A percentile compares a stretch with the other conserved stretches of the same genome.
These are phyloP conservation scores for Heterodera filipjevi DNA, from an alignment of 2,888 invertebrate species.

Conservation along the genomic window DNA sequence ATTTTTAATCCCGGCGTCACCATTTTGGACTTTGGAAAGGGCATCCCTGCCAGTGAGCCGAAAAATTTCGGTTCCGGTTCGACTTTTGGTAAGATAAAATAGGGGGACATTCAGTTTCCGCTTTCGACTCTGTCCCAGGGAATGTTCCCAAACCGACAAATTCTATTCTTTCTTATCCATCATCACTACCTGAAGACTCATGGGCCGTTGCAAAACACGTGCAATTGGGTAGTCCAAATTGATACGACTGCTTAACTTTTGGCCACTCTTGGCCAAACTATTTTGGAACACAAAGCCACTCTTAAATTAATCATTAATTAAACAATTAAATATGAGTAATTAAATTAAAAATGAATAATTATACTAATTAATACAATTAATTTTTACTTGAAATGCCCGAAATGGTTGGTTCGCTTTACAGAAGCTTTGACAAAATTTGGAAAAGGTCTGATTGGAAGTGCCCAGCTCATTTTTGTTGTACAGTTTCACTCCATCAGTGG, in stretches of 20 bases:
- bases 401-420: constrained; percentile 57
- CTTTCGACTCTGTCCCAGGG: too few species aligned
- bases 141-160: too few species aligned
- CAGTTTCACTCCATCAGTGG: constrained; percentile 50
- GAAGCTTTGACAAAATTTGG: constrained; percentile 52
- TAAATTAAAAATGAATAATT: constrained; percentile 8
- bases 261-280: constrained; percentile 38
- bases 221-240: constrained; percentile 57
- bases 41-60: too few species aligned
- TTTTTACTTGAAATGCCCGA: constrained; percentile 53
- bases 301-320: too few species aligned
- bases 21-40: too few species aligned
- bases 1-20: too few species aligned
- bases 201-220: constrained; percentile 53
- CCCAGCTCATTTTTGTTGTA: constrained; percentile 35
- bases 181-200: constrained; percentile 46
- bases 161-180: too few species aligned
- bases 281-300: constrained; percentile 55
- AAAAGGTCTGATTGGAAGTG: constrained; percentile 40
- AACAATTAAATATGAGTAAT: neutral
- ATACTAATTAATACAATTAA: neutral
- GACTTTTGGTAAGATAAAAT: too few species aligned
- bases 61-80: too few species aligned
- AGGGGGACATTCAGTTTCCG: too few species aligned
- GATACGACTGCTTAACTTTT: constrained; percentile 46